Conservation (phyloP, 1,140 invertebrate genomes). For the Rhynchophorus ferrugineus region DNA sequence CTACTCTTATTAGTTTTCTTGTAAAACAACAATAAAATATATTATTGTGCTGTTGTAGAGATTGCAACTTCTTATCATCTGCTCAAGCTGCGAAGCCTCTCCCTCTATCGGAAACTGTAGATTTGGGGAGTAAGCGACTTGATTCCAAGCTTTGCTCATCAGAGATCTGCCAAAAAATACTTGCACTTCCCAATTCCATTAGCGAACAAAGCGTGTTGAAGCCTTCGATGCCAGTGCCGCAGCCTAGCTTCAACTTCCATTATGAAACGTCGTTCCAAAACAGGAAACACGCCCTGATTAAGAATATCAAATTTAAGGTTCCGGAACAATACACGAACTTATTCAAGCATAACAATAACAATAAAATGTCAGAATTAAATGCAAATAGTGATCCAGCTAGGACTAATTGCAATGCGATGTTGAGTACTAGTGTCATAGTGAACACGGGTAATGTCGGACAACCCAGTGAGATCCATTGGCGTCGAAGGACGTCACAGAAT, state of each 20-base stretch:
- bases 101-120: conserved; percentile 26
- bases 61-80: conserved; percentile 25
- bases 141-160: conserved; percentile 14
- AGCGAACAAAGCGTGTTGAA: neutral
- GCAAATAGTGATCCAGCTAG: neutral
- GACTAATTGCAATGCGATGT: conserved; percentile 3
- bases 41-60: conserved; percentile 21
- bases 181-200: conserved; percentile 17
- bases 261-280: conserved; percentile 38
- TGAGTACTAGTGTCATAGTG: conserved; percentile 33
- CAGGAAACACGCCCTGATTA: conserved; percentile 35
- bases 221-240: neutral
- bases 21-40: no score
- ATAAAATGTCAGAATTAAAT: neutral
- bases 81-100: conserved; percentile 23
- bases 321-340: conserved; percentile 33
- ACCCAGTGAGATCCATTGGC: conserved; percentile 31
- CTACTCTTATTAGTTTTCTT: no score
- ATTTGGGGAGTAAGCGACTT: conserved; percentile 31
- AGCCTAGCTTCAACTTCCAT: conserved; percentile 18
- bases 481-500: conserved; percentile 32
- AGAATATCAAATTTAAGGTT: conserved; percentile 42
- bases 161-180: conserved; percentile 32
- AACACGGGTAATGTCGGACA: conserved; percentile 25
- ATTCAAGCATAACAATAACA: conserved; percentile 14